Base-by-base conservation (phyloP, 2,113 vertebrate species). In the Propithecus coquereli region DNA sequence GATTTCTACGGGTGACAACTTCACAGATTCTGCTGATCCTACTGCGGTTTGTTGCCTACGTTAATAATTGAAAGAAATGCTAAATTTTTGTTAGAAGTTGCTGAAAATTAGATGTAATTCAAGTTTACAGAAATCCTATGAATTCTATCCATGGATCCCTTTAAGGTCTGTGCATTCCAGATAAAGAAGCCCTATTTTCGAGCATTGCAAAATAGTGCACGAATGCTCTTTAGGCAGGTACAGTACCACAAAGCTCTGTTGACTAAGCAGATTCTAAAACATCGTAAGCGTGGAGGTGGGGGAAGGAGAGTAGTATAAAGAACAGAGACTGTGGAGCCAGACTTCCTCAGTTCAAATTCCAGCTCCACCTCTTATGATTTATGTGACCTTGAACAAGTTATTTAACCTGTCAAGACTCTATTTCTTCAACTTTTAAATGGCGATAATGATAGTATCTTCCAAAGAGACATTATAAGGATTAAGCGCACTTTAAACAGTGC, bases 361-460 rank as follows among this genome's bases (percentile, higher is more conserved):
- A 74, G 4, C 34, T 61, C 40, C 0, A 8, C 14, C 8, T 88
- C 37, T 70, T 85, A 61, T 37, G 61, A 20, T 79, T 74, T 77
- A 7, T 12, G 1, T 77, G 40, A 94, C 37, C 25, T 70, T 84
- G 68, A 59, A 40, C 25, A 73, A 80, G 27, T n/a, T 45, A 14
- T 37, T 50, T 65, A 68, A 57, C n/a, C 34, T 70, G 47, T 17
- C 22, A 63, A 63, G 22, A 66, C 8, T 37, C 2, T 45, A 10
- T 47, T 57, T 59, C 84, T 94, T 91, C 80, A 95, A n/a, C 7
- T 47, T 37, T 95, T 47, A 90, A 52, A 84, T 47, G 40, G 57
- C 43, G 88, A 3, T 34, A 59, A 73, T 23, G 7, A 20, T 45
- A 87, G 81, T n/a, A 25, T 25, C 43, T 83, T 77, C 70, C 34